Evolutionary conservation across 2,113 vertebrate species (phyloP), one percentile per base, ranked within the genome.

Genomic region (Agelaius tricolor): DNA sequence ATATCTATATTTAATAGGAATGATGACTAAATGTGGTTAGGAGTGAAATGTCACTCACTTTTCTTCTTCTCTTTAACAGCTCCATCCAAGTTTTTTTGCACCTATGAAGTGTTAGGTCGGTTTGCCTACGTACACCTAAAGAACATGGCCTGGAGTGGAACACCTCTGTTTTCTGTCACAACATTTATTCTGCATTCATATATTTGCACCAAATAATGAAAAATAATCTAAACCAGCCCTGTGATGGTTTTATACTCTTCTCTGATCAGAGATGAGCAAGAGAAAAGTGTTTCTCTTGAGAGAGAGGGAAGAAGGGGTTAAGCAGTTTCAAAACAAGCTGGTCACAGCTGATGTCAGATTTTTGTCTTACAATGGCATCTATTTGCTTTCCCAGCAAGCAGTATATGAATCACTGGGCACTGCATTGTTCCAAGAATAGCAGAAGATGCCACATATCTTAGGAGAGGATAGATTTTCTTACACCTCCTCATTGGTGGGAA

Each of bases 261-360:
- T 69, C 33, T 46, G 14, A 41, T 61, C 57, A 76, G n/a, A 73
- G 27, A 62, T 5, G 9, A 89, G 43, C 47, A 52, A 51, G 24
- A 49, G 28, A 87, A 89, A 81, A 47, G 20, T 2, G 0, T 72
- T 81, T 52, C n/a, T 68, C 37, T 43, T 72, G 58, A 81, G 17
- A 62, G 16, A 57, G 43, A 44, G 78, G n/a, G 16, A 82, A 22
- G 90, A 92, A 92, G 35, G 90, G 21, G 92, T 96, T 97, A 96
- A 97, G 49, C 7, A 2, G 35, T 79, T 93, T 89, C 90, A 89
- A 92, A 94, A 96, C 94, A 94, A 95, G 69, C 92, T 58, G 84
- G 79, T 35, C 66, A 93, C 90, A 84, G 93, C 80, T 93, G 93
- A 96, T 81, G 92, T 95, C 96, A 96, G 90, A 81, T 79, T 92